Evolutionary conservation across 1,140 invertebrate species (phyloP).

Genomic region (Onthophagus taurus): DNA sequence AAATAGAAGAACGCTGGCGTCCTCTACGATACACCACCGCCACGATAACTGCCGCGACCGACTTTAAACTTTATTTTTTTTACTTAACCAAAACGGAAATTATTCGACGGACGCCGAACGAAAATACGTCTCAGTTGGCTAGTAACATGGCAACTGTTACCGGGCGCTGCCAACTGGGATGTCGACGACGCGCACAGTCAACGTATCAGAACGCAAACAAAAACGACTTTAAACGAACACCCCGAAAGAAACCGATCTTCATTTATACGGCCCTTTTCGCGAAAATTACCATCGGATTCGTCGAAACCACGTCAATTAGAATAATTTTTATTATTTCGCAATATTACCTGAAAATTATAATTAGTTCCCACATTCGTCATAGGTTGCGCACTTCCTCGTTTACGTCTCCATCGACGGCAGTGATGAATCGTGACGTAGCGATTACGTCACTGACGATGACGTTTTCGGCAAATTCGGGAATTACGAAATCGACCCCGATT

Average conservation of each 20-base stretch:
- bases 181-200: slow-evolving; percentile 13
- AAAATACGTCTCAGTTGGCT: slow-evolving; percentile 20
- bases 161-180: slow-evolving; percentile 22
- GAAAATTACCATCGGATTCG: too few relatives aligned
- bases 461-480: slow-evolving; percentile 5
- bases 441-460: slow-evolving; percentile 9
- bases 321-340: slow-evolving; percentile 5
- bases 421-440: slow-evolving; percentile 5
- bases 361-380: slow-evolving; percentile 6
- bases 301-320: not conserved
- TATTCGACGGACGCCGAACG: not conserved
- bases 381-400: too few relatives aligned
- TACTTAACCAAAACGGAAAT: not conserved
- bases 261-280: too few relatives aligned
- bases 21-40: not conserved
- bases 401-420: slow-evolving; percentile 9
- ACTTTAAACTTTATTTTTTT: not conserved
- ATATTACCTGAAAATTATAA: slow-evolving; percentile 10
- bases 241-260: too few relatives aligned
- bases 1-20: slow-evolving; percentile 1
- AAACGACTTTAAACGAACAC: too few relatives aligned
- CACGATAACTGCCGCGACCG: not conserved
- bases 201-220: slow-evolving; percentile 7
- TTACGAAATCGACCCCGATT: slow-evolving; percentile 5
- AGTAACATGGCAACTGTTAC: slow-evolving; percentile 33